A percentile compares a stretch with the other conserved stretches of the same genome.
phyloP scores from a whole-genome alignment of 2,113 vertebrate genomes.

The Ptyas mucosa region DNA sequence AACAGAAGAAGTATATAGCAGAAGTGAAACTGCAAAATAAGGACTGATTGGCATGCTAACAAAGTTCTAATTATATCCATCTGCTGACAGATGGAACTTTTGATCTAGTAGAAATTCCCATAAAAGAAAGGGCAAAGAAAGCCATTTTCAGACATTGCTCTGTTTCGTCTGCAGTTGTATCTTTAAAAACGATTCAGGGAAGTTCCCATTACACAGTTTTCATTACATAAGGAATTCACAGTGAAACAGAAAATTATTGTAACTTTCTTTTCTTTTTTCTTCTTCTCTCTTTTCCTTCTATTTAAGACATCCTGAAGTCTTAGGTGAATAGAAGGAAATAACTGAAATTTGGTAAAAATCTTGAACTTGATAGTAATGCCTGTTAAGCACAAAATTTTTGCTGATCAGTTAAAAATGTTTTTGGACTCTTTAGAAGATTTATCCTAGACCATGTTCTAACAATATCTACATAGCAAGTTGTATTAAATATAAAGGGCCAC shows the following conservation, averaged over 20 bases:
- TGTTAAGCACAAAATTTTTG: neutral
- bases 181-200: neutral
- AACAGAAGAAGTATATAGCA: neutral
- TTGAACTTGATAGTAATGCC: neutral
- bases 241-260: neutral
- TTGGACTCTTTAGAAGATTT: neutral
- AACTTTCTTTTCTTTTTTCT: neutral
- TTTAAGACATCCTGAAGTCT: neutral
- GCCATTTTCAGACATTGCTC: neutral
- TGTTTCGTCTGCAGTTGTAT: neutral
- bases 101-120: neutral
- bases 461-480: slow-evolving; percentile 15
- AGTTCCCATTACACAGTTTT: neutral
- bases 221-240: neutral
- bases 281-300: no score
- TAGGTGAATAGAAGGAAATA: neutral
- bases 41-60: no score
- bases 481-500: slow-evolving; percentile 36
- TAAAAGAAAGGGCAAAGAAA: neutral
- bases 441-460: neutral
- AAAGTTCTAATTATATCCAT: neutral
- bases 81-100: neutral
- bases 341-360: neutral
- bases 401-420: neutral
- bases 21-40: neutral